Evolutionary conservation across 2,113 vertebrate genomes (phyloP), one percentile per base, ranked within the genome.

Genomic region (Scomber colias): DNA sequence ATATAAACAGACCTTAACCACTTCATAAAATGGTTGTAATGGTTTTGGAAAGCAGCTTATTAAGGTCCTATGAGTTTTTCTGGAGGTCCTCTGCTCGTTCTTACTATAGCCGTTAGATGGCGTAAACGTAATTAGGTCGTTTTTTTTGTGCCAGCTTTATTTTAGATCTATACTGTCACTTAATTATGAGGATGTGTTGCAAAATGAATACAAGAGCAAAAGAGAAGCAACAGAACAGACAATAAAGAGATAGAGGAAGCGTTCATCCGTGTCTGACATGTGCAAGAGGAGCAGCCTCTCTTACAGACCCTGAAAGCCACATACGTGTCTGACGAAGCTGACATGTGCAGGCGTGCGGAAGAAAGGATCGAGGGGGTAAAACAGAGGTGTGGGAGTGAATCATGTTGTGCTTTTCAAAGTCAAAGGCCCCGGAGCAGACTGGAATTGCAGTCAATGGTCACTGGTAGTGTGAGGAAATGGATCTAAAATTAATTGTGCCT

Each of bases 281-380:
- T 64, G 19, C 35, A 44, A 45, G 46, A 62, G 63, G 50, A 48
- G 24, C 30, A 30, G 9, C 21, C 13, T 24, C 13, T 54, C 59
- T 49, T 75, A 82, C 56, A 46, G 73, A 55, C 35, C 56, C 66
- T 74, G 74, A 85, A 63, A 82, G 86, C 77, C 71, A 79, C 66
- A 80, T 61, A 73, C 40, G 66, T 80, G 54, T 74, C 49, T 62
- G 74, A 81, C 71, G 66, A 65, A 80, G 78, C 66, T 76, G 83
- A 87, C 85, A 56, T 88, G 85, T 85, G 83, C 83, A 79, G 63
- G 79, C 67, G 61, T 24, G 81, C 30, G 49, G 82, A 88, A 87
- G 75, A 71, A 71, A 74, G 54, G 63, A 70, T 5, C 0, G 55
- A 64, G 44, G 60, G 9, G 35, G 61, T 40, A 1, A 24, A 21